Evolutionary conservation across 1,140 invertebrate genomes (phyloP).

Genomic region (Zaprionus vittiger): DNA sequence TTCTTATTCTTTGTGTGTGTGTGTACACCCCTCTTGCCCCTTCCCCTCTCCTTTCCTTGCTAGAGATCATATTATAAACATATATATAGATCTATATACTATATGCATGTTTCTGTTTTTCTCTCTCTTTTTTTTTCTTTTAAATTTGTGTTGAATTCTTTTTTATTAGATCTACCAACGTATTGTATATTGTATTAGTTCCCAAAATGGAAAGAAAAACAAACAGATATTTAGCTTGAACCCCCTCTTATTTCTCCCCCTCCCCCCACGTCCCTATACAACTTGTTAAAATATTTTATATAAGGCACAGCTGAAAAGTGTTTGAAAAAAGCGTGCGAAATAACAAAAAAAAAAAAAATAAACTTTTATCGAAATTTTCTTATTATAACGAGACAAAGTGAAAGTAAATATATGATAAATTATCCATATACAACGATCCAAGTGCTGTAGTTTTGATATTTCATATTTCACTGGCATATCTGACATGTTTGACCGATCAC

Average conservation of each 20-base stretch:
- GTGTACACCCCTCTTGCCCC: neutral
- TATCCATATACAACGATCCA: slow-evolving; percentile 9
- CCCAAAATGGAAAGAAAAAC: neutral
- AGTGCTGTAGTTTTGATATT: neutral
- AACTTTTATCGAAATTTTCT: slow-evolving; percentile 1
- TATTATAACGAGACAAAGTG: slow-evolving; percentile 26
- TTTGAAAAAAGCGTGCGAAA: slow-evolving; percentile 1
- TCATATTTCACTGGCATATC: neutral
- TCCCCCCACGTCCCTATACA: neutral
- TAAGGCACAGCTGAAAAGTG: slow-evolving; percentile 18
- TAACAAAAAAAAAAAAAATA: neutral
- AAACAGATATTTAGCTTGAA: slow-evolving; percentile 22
- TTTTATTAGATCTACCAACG: slow-evolving; percentile 15
- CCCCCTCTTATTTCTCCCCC: neutral
- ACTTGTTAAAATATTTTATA: slow-evolving; percentile 29
- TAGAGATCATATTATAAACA: neutral
- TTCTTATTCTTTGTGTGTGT: neutral
- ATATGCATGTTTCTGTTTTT: slow-evolving; percentile 2
- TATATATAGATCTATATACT: neutral
- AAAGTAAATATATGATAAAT: slow-evolving; percentile 37
- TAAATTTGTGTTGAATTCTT: slow-evolving; percentile 25
- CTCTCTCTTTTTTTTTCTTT: slow-evolving; percentile 21
- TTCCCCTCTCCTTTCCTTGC: neutral
- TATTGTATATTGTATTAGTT: slow-evolving; percentile 36
- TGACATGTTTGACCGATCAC: no score